Evolutionary conservation across 2,888 invertebrate species (phyloP).

Genomic region (Mesorhabditis sp.): DNA sequence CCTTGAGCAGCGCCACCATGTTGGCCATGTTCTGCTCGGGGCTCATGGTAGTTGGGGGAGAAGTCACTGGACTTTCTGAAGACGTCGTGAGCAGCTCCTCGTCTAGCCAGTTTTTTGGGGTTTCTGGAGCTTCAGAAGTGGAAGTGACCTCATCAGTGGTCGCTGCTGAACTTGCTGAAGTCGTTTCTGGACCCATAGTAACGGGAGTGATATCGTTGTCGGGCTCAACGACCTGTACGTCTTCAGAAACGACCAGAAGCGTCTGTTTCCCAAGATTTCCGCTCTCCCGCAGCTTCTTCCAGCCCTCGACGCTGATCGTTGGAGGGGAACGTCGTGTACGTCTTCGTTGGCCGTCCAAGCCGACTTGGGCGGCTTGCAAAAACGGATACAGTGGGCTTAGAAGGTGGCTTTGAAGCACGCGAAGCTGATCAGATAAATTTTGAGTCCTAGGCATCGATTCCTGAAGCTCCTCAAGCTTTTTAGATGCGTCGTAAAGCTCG

Average conservation of each 20-base stretch:
- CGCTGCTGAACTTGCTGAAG: constrained; percentile 15
- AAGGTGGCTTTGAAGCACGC: too few species aligned
- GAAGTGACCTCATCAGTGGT: neutral
- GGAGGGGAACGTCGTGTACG: neutral
- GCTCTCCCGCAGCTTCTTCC: constrained; percentile 24
- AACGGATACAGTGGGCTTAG: too few species aligned
- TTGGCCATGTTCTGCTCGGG: constrained; percentile 29
- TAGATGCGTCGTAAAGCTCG: too few species aligned
- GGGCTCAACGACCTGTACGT: constrained; percentile 21
- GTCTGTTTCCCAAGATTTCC: constrained; percentile 21
- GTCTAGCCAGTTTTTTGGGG: neutral
- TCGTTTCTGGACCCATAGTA: neutral
- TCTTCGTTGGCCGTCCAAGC: too few species aligned
- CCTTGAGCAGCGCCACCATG: constrained; percentile 35
- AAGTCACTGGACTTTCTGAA: neutral
- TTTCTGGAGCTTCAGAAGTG: neutral
- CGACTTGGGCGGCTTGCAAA: too few species aligned
- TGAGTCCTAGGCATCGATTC: too few species aligned
- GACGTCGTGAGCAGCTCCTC: neutral
- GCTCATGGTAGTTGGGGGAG: constrained; percentile 5
- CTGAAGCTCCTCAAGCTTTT: too few species aligned
- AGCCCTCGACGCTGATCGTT: constrained; percentile 29
- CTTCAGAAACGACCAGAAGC: constrained; percentile 39
- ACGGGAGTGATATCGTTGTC: constrained; percentile 10
- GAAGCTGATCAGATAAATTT: too few species aligned